phyloP scores from a whole-genome alignment of 2,797 vertebrate species.

The Centropyge bicolor region DNA sequence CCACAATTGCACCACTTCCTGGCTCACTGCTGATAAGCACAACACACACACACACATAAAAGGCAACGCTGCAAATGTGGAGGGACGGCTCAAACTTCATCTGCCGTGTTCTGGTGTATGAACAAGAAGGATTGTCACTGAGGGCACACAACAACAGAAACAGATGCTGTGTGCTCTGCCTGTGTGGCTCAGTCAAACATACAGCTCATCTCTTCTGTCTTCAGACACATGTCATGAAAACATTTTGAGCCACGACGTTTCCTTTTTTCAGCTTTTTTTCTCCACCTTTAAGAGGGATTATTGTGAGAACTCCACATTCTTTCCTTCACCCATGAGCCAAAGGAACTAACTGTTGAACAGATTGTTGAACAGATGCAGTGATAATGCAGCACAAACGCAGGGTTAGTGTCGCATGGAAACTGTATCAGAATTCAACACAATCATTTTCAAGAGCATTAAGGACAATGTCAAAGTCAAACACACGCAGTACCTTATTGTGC shows the following conservation, averaged over 20 bases:
- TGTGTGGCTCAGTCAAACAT: conserved; percentile 3
- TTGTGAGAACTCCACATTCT: conserved; percentile 5
- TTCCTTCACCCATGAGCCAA: neutral
- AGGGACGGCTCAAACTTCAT: conserved; percentile 38
- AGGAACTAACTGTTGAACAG: conserved; percentile 7
- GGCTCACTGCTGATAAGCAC: conserved; percentile 53
- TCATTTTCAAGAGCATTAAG: neutral
- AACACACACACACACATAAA: conserved; percentile 16
- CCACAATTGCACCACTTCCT: conserved; percentile 47
- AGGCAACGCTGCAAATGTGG: conserved; percentile 11
- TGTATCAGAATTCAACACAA: neutral
- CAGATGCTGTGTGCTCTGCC: neutral
- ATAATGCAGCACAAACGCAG: conserved; percentile 4
- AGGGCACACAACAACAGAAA: neutral
- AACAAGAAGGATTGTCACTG: neutral
- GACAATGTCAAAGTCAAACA: neutral
- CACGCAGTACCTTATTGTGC: neutral
- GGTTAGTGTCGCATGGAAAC: neutral
- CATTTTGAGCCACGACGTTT: neutral
- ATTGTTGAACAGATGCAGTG: conserved; percentile 21
- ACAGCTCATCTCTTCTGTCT: neutral
- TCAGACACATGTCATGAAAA: neutral
- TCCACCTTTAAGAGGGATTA: neutral
- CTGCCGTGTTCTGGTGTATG: conserved; percentile 12
- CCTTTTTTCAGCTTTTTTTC: neutral